A percentile compares a stretch with the other conserved stretches of the same genome.
Evolutionary conservation across 2,888 invertebrate genomes (phyloP).

Genomic region (Archaeoteleia sp.): DNA sequence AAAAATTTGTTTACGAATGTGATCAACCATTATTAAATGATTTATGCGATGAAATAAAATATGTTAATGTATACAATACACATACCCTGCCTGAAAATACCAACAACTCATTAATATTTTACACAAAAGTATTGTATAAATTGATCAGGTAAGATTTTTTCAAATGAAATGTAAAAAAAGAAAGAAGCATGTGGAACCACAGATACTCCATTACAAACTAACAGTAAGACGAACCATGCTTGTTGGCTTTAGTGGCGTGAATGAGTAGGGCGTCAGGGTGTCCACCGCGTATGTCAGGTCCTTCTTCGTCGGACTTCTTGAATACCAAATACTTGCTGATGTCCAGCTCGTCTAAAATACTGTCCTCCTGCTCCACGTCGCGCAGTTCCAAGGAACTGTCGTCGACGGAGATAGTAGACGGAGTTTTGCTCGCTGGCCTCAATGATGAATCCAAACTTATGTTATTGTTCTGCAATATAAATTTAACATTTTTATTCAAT

Average conservation of each 20-base stretch:
- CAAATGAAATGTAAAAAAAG: conserved; percentile 35
- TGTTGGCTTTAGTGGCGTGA: conserved; percentile 95
- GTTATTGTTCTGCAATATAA: conserved; percentile 64
- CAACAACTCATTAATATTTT: conserved; percentile 2
- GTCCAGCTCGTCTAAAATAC: conserved; percentile 84
- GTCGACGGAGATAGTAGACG: conserved; percentile 69
- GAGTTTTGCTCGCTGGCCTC: conserved; percentile 68
- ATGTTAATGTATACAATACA: too few relatives aligned
- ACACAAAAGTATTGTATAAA: too few relatives aligned
- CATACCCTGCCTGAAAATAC: too few relatives aligned
- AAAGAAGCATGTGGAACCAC: conserved; percentile 32
- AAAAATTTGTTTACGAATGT: too few relatives aligned
- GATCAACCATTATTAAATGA: too few relatives aligned
- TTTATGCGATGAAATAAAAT: too few relatives aligned
- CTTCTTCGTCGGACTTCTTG: conserved; percentile 88
- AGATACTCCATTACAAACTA: conserved; percentile 33
- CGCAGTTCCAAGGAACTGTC: conserved; percentile 67
- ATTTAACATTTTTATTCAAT: conserved; percentile 1
- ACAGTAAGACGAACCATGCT: conserved; percentile 77
- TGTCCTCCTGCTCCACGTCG: conserved; percentile 67
- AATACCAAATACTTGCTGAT: conserved; percentile 86
- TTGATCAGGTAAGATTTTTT: conserved; percentile 32
- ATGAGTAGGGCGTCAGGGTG: conserved; percentile 95
- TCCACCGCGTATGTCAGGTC: conserved; percentile 94
- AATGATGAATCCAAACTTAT: conserved; percentile 63